A percentile compares a stretch with the other conserved stretches of the same genome.
Evolutionary conservation across 2,888 invertebrate species (phyloP).

Genomic region (Lasioglossum oenotherae): DNA sequence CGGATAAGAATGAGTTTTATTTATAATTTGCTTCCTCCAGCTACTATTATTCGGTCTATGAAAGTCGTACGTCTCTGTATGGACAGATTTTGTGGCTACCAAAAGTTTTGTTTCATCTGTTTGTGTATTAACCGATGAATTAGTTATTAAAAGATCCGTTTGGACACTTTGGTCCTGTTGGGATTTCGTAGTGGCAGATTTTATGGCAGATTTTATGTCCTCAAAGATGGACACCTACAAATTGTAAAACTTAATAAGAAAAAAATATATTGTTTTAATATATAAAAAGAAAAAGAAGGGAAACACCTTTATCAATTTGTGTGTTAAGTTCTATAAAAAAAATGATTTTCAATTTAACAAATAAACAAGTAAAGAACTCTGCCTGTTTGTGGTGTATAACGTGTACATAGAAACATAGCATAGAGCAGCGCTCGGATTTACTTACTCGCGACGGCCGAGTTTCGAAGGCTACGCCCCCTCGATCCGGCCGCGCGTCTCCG

Average conservation of each 20-base stretch:
- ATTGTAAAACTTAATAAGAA: neutral
- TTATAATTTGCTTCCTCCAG: neutral
- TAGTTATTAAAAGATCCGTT: neutral
- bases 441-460: too few relatives aligned
- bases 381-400: neutral
- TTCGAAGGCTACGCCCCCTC: too few relatives aligned
- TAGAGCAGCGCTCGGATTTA: neutral
- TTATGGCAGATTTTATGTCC: neutral
- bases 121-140: neutral
- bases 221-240: neutral
- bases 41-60: neutral
- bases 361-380: neutral
- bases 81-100: neutral
- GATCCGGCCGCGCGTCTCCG: too few relatives aligned
- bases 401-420: neutral
- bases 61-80: neutral
- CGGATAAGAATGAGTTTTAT: neutral
- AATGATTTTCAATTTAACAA: too few relatives aligned
- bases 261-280: neutral
- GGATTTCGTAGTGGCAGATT: neutral
- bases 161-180: neutral
- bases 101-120: neutral
- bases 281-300: neutral
- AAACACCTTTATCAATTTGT: neutral
- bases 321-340: too few relatives aligned